Conservation (phyloP, 2,888 invertebrate genomes). For the Dynastes grantii region DNA sequence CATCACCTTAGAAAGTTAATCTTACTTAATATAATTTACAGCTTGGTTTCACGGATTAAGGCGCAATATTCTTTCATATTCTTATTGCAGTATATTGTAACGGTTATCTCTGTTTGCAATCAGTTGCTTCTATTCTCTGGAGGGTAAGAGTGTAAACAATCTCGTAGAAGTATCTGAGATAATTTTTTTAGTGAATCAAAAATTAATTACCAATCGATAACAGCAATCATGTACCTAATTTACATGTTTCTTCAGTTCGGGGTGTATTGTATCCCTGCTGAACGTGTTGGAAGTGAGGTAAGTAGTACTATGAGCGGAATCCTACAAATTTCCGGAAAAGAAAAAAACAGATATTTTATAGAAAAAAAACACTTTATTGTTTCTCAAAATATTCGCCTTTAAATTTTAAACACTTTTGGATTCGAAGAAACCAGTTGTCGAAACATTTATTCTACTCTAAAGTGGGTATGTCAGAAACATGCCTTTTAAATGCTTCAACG, state of each 20-base stretch:
- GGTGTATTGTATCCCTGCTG: background rate
- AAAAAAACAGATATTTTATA: no score
- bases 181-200: background rate
- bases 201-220: background rate
- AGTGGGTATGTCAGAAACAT: no score
- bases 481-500: no score
- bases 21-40: constrained; percentile 1
- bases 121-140: background rate
- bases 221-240: background rate
- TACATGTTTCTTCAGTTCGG: background rate
- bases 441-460: no score
- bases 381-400: no score
- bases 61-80: constrained; percentile 10
- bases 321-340: no score
- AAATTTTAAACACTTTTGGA: no score
- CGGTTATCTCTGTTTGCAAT: background rate
- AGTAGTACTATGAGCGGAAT: background rate
- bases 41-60: background rate
- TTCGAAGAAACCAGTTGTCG: no score
- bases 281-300: background rate
- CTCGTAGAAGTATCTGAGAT: background rate
- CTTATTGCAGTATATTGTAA: background rate
- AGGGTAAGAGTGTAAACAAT: background rate
- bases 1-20: background rate
- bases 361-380: no score